A percentile compares a stretch with the other conserved stretches of the same genome.
Evolutionary conservation across 2,113 vertebrate genomes (phyloP).

Genomic region (Cacatua alba): DNA sequence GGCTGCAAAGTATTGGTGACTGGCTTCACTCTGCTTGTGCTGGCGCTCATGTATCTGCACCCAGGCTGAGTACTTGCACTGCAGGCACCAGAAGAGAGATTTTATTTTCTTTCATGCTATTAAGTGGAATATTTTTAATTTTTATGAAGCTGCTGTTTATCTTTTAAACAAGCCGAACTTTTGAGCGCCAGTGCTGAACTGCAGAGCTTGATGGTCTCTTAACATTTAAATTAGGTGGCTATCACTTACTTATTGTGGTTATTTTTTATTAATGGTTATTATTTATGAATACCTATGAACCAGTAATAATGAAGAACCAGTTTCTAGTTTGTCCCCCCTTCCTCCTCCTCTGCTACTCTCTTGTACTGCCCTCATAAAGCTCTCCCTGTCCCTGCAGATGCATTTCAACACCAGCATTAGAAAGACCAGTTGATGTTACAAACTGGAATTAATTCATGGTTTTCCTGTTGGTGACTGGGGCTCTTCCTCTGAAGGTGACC

Average conservation of each 20-base stretch:
- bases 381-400: background rate
- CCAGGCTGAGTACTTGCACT: background rate
- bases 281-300: background rate
- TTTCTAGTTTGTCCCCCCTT: background rate
- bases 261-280: background rate
- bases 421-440: background rate
- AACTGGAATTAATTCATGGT: background rate
- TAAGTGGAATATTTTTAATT: background rate
- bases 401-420: background rate
- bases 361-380: background rate
- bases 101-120: background rate
- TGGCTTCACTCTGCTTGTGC: background rate
- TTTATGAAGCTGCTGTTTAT: background rate
- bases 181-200: background rate
- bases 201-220: background rate
- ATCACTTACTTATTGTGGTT: background rate
- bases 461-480: background rate
- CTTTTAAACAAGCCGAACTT: background rate
- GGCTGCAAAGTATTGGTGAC: rapidly evolving
- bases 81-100: background rate
- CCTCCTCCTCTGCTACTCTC: background rate
- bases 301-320: background rate
- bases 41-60: rapidly evolving
- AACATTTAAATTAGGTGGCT: background rate
- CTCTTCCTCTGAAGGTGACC: background rate